Base-by-base conservation (phyloP, 2,888 invertebrate genomes). In the Melolontha melolontha region DNA sequence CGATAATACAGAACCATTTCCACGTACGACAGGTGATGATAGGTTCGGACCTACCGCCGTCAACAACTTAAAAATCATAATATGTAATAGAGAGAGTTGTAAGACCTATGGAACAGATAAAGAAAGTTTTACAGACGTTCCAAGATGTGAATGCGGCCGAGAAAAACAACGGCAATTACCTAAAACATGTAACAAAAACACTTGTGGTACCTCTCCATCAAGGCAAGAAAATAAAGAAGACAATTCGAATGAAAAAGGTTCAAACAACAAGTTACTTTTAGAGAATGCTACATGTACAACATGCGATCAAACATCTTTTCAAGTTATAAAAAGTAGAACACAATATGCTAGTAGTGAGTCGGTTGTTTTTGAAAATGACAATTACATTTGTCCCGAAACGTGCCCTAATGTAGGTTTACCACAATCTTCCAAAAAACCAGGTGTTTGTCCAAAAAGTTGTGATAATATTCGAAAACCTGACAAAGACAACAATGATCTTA, bases 231-330 rank as follows among this genome's bases (percentile, higher is more conserved):
- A 44, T 40, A 42, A 42, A 22, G 42, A 44, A 34, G 34, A 34
- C 6, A 34, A 34, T 27, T 17, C 22, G 10, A 27, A 49, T 16
- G 34, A 8, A 7, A 47, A 14, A 42, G n/a, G 2, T 14, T 47
- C 59, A 0, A 14, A 16, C 17, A 17, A 41, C 29, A 62, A 62
- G 29, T 47, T 62, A 11, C 47, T 62, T 16, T 16, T 62, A 10
- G 59, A 62, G 39, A 62, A 62, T 47, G 59, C 59, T 47, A 62
- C 59, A 10, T 62, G 59, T 47, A 62, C 59, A 0, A 62, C 59
- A 29, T 62, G 59, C 10, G 59, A 62, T 29, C 47, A 47, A 47
- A 62, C 59, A 11, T 62, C 59, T 34, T 62, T 44, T 16, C 59
- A 62, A 34, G 39, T 62, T 34, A 62, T 62, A 44, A 62, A 62